phyloP scores from a whole-genome alignment of 1,140 invertebrate genomes.

The Scaptomyza pallida region DNA sequence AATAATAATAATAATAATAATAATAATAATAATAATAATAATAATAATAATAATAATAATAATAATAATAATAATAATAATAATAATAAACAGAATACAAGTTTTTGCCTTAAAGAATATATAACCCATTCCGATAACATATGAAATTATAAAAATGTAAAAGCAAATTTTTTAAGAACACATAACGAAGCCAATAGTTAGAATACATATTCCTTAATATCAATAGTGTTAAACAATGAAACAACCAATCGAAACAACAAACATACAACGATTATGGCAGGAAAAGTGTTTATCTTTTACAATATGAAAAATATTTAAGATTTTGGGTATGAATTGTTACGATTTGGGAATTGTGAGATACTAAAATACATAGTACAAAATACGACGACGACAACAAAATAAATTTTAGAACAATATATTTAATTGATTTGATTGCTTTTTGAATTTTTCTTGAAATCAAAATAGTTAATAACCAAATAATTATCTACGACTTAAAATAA shows the following conservation, averaged over 20 bases:
- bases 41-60: too few species aligned
- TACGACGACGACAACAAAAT: slow-evolving; percentile 42
- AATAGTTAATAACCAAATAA: slow-evolving; percentile 5
- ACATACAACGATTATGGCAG: slow-evolving; percentile 75
- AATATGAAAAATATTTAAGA: slow-evolving; percentile 38
- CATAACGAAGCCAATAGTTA: slow-evolving; percentile 78
- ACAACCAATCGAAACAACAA: slow-evolving; percentile 60
- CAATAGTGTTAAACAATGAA: slow-evolving; percentile 62
- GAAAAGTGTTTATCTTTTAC: slow-evolving; percentile 27
- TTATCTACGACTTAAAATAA: slow-evolving; percentile 22
- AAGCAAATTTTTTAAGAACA: slow-evolving; percentile 55
- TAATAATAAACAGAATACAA: slow-evolving; percentile 6
- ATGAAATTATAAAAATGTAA: slow-evolving; percentile 26
- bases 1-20: too few species aligned
- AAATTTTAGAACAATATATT: slow-evolving; percentile 31
- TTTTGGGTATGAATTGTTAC: slow-evolving; percentile 30
- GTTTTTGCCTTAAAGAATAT: slow-evolving; percentile 31
- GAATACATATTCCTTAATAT: slow-evolving; percentile 71
- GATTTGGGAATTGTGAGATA: slow-evolving; percentile 43
- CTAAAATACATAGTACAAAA: slow-evolving; percentile 30
- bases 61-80: too few species aligned
- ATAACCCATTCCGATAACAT: slow-evolving; percentile 3
- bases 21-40: too few species aligned
- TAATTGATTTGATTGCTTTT: slow-evolving; percentile 36
- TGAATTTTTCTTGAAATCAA: slow-evolving; percentile 54